Evolutionary conservation across 2,113 vertebrate genomes (phyloP).

Genomic region (Eolophus roseicapilla): DNA sequence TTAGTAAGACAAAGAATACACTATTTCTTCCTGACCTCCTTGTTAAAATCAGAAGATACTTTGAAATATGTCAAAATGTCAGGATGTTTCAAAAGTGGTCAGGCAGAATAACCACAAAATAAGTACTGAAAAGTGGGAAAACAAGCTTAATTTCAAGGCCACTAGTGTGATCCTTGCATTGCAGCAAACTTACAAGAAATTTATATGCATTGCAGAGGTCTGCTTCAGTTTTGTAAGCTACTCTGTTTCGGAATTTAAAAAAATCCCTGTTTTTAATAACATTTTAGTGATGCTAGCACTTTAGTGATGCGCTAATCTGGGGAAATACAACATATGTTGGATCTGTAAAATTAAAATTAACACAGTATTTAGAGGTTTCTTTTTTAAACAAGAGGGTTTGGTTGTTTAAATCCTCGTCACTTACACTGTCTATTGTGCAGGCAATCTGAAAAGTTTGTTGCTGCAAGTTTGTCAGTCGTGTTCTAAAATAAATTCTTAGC

Average conservation of each 20-base stretch:
- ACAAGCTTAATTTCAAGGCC: not conserved
- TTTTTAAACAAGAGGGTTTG: slow-evolving; percentile 37
- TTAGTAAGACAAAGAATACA: not conserved
- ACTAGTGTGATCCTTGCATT: not conserved
- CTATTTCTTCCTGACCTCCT: not conserved
- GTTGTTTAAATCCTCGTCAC: not conserved
- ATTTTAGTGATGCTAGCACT: not conserved
- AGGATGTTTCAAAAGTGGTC: not conserved
- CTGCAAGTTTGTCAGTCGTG: slow-evolving; percentile 2
- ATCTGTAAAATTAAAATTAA: slow-evolving; percentile 54
- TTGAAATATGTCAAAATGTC: not conserved
- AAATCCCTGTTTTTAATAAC: not conserved
- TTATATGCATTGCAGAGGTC: not conserved
- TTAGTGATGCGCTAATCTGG: not conserved
- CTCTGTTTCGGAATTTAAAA: not conserved
- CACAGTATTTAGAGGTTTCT: slow-evolving; percentile 35
- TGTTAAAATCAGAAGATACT: not conserved
- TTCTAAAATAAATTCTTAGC: slow-evolving; percentile 14
- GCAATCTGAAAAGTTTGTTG: slow-evolving; percentile 34
- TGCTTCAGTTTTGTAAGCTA: not conserved
- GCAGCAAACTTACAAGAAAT: not conserved
- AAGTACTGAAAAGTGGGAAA: not conserved
- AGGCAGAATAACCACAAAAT: not conserved
- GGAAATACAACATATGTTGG: slow-evolving; percentile 19
- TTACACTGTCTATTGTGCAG: not conserved